phyloP scores from a whole-genome alignment of 2,888 invertebrate genomes.

The Drosophila pegasa region DNA sequence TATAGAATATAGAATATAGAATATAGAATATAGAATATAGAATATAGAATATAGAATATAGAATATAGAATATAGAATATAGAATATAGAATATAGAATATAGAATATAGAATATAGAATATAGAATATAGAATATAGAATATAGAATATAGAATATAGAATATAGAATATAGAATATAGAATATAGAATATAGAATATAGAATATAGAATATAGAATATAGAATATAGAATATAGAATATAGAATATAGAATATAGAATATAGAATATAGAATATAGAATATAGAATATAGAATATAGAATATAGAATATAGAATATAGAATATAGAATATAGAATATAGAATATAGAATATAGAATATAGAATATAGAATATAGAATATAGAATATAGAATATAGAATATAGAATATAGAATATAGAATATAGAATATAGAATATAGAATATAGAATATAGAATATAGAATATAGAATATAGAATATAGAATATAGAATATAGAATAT shows the following conservation, averaged over 20 bases:
- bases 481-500: slow-evolving; percentile 1
- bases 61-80: not conserved
- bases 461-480: slow-evolving; percentile 11
- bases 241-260: slow-evolving; percentile 9
- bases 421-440: slow-evolving; percentile 5
- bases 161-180: not conserved
- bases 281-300: slow-evolving; percentile 5
- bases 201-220: slow-evolving; percentile 7
- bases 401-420: slow-evolving; percentile 6
- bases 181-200: slow-evolving; percentile 3
- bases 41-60: slow-evolving; percentile 1
- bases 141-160: slow-evolving; percentile 1
- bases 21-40: not conserved
- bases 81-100: not conserved
- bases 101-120: slow-evolving; percentile 7
- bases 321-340: slow-evolving; percentile 7
- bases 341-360: not conserved
- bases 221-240: slow-evolving; percentile 13
- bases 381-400: slow-evolving; percentile 8
- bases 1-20: not conserved
- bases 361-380: slow-evolving; percentile 4
- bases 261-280: slow-evolving; percentile 14
- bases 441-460: slow-evolving; percentile 12
- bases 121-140: slow-evolving; percentile 12
- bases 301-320: not conserved